Evolutionary conservation across 2,797 vertebrate species (phyloP).

Genomic region (Lutra lutra): DNA sequence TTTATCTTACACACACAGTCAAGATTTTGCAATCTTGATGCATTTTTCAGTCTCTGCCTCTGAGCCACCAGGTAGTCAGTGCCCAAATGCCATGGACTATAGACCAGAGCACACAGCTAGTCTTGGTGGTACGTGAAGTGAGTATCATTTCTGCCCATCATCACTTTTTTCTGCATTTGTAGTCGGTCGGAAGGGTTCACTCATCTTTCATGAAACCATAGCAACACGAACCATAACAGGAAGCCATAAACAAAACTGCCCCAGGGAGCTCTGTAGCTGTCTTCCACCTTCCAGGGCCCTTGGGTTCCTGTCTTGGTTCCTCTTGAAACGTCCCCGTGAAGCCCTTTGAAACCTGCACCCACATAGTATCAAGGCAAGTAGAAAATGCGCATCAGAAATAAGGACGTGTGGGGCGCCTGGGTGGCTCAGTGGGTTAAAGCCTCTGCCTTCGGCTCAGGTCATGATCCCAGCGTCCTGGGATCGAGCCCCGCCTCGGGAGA

Average conservation of each 20-base stretch:
- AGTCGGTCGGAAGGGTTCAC: too few species aligned
- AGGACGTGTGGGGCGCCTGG: too few species aligned
- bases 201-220: not conserved
- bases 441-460: too few species aligned
- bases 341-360: not conserved
- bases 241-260: not conserved
- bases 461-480: too few species aligned
- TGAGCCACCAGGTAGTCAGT: not conserved
- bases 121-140: not conserved
- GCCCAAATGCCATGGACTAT: not conserved
- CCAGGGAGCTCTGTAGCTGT: not conserved
- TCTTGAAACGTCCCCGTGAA: not conserved
- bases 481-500: too few species aligned
- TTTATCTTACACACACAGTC: not conserved
- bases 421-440: too few species aligned
- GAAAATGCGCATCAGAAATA: conserved; percentile 21
- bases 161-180: not conserved
- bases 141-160: not conserved
- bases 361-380: not conserved
- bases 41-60: not conserved
- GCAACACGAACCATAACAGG: not conserved
- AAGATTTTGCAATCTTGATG: not conserved
- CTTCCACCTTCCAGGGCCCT: not conserved
- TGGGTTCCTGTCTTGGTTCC: not conserved
- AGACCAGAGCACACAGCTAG: not conserved